Conservation (phyloP, 2,888 invertebrate genomes). For the Drosophila pegasa region DNA sequence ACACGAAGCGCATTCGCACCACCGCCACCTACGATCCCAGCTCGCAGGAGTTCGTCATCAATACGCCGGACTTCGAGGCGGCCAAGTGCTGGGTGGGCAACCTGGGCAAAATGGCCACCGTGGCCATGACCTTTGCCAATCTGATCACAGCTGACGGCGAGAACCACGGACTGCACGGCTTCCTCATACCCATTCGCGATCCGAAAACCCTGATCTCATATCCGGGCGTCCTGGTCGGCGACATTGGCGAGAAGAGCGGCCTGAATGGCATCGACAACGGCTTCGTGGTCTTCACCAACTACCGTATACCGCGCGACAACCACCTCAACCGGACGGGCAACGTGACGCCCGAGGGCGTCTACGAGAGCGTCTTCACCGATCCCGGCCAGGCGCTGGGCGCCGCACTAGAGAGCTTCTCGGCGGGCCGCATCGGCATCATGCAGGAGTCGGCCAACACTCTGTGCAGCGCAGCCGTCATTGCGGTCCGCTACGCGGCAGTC, state of each 20-base stretch:
- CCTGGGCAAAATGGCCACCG: constrained; percentile 94
- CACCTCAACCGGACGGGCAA: constrained; percentile 95
- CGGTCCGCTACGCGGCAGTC: constrained; percentile 91
- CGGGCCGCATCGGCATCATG: constrained; percentile 91
- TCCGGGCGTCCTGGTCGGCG: constrained; percentile 94
- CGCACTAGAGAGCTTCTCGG: constrained; percentile 93
- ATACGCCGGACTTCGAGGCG: constrained; percentile 97
- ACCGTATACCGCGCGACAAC: constrained; percentile 93
- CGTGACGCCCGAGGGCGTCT: constrained; percentile 93
- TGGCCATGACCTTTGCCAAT: constrained; percentile 95
- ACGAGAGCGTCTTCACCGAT: constrained; percentile 95
- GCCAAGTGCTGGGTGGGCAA: constrained; percentile 99
- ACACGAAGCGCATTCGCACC: constrained; percentile 95
- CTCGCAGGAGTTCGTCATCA: constrained; percentile 92
- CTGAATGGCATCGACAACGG: constrained; percentile 97
- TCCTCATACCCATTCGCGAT: constrained; percentile 94
- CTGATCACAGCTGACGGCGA: constrained; percentile 91
- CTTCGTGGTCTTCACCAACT: constrained; percentile 94
- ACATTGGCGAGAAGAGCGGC: constrained; percentile 97
- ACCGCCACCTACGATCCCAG: constrained; percentile 93
- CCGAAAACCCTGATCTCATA: constrained; percentile 91
- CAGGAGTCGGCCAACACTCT: constrained; percentile 86
- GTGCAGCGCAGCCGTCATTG: constrained; percentile 89
- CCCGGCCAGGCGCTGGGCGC: constrained; percentile 94
- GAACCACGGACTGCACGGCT: constrained; percentile 94